Percentiles rank a stretch among this genome's conserved stretches.
phyloP scores from a whole-genome alignment of 1,140 invertebrate species.

The Diorhabda sublineata region DNA sequence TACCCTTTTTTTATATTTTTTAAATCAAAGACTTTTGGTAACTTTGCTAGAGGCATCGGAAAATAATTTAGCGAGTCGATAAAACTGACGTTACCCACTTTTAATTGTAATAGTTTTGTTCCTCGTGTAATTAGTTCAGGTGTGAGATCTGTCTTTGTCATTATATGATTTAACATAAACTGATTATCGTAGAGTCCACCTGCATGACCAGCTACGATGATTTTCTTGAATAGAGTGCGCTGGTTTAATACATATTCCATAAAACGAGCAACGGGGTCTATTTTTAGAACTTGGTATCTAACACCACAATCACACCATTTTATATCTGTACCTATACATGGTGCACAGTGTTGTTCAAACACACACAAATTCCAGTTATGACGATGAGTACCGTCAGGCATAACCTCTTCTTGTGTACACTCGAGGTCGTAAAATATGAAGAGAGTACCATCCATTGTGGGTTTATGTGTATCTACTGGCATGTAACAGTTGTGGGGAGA shows the following conservation, averaged over 20 bases:
- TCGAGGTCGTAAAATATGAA: too few species aligned
- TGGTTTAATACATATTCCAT: constrained; percentile 6
- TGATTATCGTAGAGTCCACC: constrained; percentile 6
- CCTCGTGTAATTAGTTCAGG: constrained; percentile 9
- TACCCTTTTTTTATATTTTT: constrained; percentile 23
- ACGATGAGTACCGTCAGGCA: too few species aligned
- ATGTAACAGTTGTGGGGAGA: not conserved
- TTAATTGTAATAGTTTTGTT: constrained; percentile 7
- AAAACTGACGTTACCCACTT: constrained; percentile 11
- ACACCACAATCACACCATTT: constrained; percentile 8
- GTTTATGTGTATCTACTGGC: not conserved
- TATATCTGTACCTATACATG: constrained; percentile 6
- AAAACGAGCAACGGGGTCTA: not conserved
- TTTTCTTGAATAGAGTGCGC: constrained; percentile 3
- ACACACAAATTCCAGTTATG: not conserved
- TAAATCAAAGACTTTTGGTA: constrained; percentile 21
- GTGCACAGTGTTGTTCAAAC: constrained; percentile 12
- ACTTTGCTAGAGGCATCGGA: constrained; percentile 13
- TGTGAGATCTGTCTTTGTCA: constrained; percentile 7
- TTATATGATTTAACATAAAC: constrained; percentile 14
- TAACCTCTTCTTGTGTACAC: too few species aligned
- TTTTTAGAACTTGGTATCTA: constrained; percentile 6
- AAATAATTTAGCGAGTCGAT: constrained; percentile 21
- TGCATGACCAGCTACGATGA: constrained; percentile 5
- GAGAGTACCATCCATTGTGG: too few species aligned